These are phyloP conservation scores for Tretioscincus oriximinensis DNA, from an alignment of 2,113 vertebrate species.

Conservation along the genomic window DNA sequence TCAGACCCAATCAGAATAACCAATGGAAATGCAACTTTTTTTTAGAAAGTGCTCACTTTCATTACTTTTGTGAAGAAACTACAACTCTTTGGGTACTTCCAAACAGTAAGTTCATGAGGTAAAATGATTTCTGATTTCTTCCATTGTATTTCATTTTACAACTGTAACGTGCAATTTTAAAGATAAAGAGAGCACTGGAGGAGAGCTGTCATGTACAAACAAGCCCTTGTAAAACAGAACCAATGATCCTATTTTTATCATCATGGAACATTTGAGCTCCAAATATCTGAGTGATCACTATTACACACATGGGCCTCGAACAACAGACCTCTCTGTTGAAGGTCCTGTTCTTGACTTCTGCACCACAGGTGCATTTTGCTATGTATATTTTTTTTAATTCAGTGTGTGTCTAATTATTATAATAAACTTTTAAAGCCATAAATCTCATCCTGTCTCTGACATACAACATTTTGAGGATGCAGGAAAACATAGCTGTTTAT, in stretches of 20 bases:
- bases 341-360: too few species aligned
- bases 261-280: neutral
- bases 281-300: neutral
- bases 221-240: neutral
- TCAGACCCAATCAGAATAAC: too few species aligned
- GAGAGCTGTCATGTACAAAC: neutral
- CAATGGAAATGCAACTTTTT: too few species aligned
- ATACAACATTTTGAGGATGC: too few species aligned
- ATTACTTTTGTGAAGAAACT: neutral
- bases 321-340: too few species aligned
- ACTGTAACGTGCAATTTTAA: neutral
- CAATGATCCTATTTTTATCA: neutral
- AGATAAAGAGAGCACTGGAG: neutral
- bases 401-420: too few species aligned
- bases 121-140: neutral
- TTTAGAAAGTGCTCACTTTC: too few species aligned
- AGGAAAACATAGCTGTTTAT: too few species aligned
- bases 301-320: neutral
- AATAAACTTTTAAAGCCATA: too few species aligned
- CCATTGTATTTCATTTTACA: neutral
- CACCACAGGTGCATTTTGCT: too few species aligned
- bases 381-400: too few species aligned
- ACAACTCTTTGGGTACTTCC: neutral
- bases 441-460: too few species aligned
- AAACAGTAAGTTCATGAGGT: neutral